These are phyloP conservation scores for Chymomyza procnemis DNA, from an alignment of 2,888 invertebrate species.

Conservation along the genomic window DNA sequence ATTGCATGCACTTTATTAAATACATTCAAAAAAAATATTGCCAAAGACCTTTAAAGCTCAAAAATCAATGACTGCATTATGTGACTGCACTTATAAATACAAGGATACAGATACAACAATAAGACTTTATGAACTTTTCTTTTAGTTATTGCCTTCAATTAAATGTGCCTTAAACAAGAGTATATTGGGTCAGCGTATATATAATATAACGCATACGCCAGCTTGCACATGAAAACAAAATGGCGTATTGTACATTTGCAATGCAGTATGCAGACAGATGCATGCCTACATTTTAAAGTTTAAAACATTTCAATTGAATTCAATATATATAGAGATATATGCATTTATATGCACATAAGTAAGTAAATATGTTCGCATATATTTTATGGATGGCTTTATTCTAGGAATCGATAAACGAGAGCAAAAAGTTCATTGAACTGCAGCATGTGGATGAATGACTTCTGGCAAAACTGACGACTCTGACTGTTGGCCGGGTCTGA, in stretches of 20 bases:
- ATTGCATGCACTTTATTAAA: no score
- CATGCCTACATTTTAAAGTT: conserved; percentile 56
- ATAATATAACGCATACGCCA: conserved; percentile 1
- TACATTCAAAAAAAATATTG: no score
- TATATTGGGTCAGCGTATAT: not conserved
- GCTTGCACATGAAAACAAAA: not conserved
- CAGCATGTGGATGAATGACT: not conserved
- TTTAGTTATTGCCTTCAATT: not conserved
- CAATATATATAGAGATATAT: not conserved
- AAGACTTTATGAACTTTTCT: not conserved
- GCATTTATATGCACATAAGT: not conserved
- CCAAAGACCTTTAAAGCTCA: no score
- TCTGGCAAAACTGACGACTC: not conserved
- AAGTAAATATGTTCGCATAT: not conserved
- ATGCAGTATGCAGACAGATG: not conserved
- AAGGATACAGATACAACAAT: no score
- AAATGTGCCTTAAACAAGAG: not conserved
- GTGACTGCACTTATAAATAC: no score
- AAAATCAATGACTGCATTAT: no score
- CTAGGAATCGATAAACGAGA: not conserved
- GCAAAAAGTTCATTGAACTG: conserved; percentile 60
- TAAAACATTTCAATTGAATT: conserved; percentile 5
- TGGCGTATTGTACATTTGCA: not conserved
- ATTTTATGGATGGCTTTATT: not conserved
- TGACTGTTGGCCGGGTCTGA: not conserved